Evolutionary conservation across 2,888 invertebrate genomes (phyloP), one percentile per base, ranked within the genome.

Genomic region (Trissolcus japonicus): DNA sequence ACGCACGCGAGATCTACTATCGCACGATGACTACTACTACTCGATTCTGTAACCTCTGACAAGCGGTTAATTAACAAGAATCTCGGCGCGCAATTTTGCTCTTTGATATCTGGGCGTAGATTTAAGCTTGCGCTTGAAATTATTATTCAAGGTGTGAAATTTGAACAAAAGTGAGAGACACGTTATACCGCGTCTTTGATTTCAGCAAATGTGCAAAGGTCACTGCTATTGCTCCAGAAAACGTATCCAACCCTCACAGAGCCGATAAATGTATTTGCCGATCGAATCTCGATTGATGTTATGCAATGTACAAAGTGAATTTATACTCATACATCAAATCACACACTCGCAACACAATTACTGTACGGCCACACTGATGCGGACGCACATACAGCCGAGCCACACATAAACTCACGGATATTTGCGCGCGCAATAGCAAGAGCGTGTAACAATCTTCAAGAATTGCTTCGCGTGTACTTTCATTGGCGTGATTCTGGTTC

Each of bases 401-500:
- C n/a, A 35, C 25, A 19, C 35, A 25, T 16, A 61, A 43, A 35
- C 19, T 29, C 63, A 57, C 68, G 16, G 17, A 60, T 48, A 56
- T 17, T 53, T 40, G 56, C 50, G 56, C 65, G 50, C 62, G 56
- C 54, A 40, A 62, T 54, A 60, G 65, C 66, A 63, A 56, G 56
- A 46, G 56, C 68, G 68, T 72, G 61, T 76, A 73, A 69, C 69
- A 63, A 73, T 66, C 73, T 63, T 73, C 61, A 63, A 72, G 72
- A 76, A 69, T 50, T 61, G 74, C 60, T 68, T 78, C 79, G 69
- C 68, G 61, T 71, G 79, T 71, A 79, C 79, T 79, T 79, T 84
- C 84, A 83, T 85, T 83, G 84, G 83, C 84, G 81, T 83, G 84
- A 82, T 79, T 80, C 82, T 78, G 72, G 60, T 78, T 77, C 69